Evolutionary conservation across 1,140 invertebrate species (phyloP).

Genomic region (Samia ricini): DNA sequence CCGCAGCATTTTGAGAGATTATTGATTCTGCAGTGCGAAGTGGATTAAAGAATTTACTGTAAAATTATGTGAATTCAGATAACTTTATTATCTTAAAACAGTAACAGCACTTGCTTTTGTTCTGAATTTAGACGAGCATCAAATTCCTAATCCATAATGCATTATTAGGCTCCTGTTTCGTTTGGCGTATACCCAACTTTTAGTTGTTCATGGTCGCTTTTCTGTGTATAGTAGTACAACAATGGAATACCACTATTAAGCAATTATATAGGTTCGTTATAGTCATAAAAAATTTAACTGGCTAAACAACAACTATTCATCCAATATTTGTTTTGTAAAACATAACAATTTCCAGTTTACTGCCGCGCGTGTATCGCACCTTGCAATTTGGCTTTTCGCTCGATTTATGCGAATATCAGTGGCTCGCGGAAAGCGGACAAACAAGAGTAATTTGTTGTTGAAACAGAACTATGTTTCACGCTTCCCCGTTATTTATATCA

Average conservation of each 20-base stretch:
- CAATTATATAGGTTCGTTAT: constrained; percentile 35
- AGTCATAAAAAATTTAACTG: constrained; percentile 49
- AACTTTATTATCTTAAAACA: constrained; percentile 9
- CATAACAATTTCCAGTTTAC: constrained; percentile 67
- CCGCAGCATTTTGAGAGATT: constrained; percentile 68
- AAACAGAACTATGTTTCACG: constrained; percentile 62
- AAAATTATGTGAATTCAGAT: constrained; percentile 15
- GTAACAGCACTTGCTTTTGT: constrained; percentile 11
- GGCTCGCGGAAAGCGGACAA: constrained; percentile 60
- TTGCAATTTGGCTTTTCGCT: constrained; percentile 70
- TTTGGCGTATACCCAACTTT: constrained; percentile 25
- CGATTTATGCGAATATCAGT: constrained; percentile 71
- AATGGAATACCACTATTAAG: constrained; percentile 21
- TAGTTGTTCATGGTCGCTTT: constrained; percentile 19
- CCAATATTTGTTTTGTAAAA: constrained; percentile 66
- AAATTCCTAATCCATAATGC: constrained; percentile 28
- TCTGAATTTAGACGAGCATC: constrained; percentile 26
- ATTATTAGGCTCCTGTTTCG: constrained; percentile 23
- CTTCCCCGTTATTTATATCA: constrained; percentile 63
- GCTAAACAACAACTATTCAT: constrained; percentile 50
- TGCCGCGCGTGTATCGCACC: constrained; percentile 53
- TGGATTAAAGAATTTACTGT: constrained; percentile 30
- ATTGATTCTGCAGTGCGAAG: constrained; percentile 43
- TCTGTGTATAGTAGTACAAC: constrained; percentile 11
- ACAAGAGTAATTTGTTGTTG: constrained; percentile 66